Conservation (phyloP, 1,140 invertebrate species). For the Drosophila azteca region DNA sequence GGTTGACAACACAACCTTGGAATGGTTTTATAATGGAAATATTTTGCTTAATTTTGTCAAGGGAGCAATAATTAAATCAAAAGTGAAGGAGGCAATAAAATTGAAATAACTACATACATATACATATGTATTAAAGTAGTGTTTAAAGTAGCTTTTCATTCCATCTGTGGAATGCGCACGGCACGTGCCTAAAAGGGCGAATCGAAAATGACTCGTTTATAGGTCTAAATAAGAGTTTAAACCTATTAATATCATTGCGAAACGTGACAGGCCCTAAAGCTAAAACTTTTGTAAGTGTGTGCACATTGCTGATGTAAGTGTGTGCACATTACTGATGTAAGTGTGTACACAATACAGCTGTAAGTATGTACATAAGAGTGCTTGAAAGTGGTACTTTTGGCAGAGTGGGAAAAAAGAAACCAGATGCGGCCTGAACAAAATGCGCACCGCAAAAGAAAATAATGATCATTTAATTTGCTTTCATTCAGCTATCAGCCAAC, state of each 20-base stretch:
- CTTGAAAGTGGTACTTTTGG: too few relatives aligned
- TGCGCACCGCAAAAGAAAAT: neutral
- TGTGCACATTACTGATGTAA: conserved; percentile 1
- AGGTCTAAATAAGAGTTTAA: neutral
- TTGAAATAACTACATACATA: conserved; percentile 9
- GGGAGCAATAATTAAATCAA: neutral
- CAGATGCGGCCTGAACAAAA: neutral
- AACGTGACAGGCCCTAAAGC: too few relatives aligned
- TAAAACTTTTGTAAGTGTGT: neutral
- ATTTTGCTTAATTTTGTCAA: conserved; percentile 8
- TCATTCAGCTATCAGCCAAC: neutral
- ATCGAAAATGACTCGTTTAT: neutral
- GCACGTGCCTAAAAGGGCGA: conserved; percentile 28
- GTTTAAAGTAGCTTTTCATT: neutral
- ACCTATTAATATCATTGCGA: neutral
- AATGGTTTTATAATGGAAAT: conserved; percentile 10
- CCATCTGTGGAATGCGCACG: neutral
- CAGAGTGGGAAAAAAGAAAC: neutral
- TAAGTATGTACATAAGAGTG: too few relatives aligned
- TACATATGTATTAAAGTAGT: too few relatives aligned
- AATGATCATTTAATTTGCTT: neutral
- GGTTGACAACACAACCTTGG: conserved; percentile 31
- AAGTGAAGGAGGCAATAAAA: neutral
- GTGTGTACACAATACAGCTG: too few relatives aligned
- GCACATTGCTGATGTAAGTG: neutral